phyloP scores from a whole-genome alignment of 1,140 invertebrate genomes.

The Lasioglossum albipes region DNA sequence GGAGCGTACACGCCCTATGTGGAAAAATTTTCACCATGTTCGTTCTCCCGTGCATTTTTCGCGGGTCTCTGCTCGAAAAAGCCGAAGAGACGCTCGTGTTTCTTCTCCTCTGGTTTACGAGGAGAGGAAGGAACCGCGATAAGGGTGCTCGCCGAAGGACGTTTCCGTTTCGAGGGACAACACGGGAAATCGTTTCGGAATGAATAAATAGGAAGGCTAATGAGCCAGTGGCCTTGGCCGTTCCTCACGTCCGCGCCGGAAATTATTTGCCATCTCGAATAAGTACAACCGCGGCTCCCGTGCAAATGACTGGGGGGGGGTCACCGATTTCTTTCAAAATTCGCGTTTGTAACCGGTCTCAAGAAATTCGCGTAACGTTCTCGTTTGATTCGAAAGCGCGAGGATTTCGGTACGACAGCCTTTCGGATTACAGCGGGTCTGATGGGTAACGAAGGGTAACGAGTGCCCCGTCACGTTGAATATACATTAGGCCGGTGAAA shows the following conservation, averaged over 20 bases:
- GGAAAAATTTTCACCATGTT: no score
- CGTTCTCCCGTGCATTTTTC: not conserved
- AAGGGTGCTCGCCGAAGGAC: constrained; percentile 49
- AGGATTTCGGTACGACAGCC: not conserved
- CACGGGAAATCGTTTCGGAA: constrained; percentile 57
- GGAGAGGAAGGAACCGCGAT: constrained; percentile 58
- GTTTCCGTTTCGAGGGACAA: constrained; percentile 57
- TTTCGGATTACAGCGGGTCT: not conserved
- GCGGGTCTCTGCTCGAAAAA: constrained; percentile 10
- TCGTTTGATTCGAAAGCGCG: not conserved
- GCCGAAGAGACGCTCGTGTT: not conserved
- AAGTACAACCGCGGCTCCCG: constrained; percentile 30
- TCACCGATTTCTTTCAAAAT: no score
- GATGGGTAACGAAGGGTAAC: constrained; percentile 9
- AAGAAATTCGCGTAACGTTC: no score
- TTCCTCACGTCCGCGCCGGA: constrained; percentile 41
- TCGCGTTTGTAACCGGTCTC: no score
- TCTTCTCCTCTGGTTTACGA: constrained; percentile 52
- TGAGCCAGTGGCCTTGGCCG: constrained; percentile 28
- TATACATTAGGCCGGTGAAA: not conserved
- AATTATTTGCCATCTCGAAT: constrained; percentile 57
- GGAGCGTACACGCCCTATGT: no score
- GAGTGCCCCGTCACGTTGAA: not conserved
- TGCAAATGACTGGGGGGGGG: no score
- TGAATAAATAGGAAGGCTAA: constrained; percentile 59